These are phyloP conservation scores for Drosophila teissieri DNA, from an alignment of 1,140 invertebrate genomes.

Conservation along the genomic window DNA sequence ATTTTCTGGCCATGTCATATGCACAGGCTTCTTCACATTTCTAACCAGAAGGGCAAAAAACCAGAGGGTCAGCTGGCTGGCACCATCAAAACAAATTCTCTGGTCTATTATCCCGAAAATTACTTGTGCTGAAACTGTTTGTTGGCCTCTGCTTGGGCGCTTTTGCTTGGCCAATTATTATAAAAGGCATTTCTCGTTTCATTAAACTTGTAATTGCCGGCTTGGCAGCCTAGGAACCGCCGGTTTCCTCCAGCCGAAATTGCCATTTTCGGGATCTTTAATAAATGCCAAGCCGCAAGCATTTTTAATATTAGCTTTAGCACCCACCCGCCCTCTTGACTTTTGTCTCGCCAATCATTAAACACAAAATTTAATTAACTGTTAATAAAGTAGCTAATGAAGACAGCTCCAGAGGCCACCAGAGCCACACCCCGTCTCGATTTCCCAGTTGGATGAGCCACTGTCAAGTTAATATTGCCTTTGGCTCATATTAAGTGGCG, in stretches of 20 bases:
- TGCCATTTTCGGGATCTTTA: constrained; percentile 71
- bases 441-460: constrained; percentile 32
- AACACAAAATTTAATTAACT: constrained; percentile 82
- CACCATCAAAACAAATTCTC: constrained; percentile 27
- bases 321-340: constrained; percentile 15
- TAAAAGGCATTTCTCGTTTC: constrained; percentile 71
- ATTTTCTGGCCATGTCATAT: constrained; percentile 9
- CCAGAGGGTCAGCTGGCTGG: constrained; percentile 1
- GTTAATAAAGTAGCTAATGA: constrained; percentile 80
- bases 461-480: constrained; percentile 74
- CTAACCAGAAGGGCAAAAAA: not conserved
- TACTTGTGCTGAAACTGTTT: constrained; percentile 29
- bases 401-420: constrained; percentile 37
- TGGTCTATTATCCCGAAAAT: constrained; percentile 22
- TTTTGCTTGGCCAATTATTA: constrained; percentile 63
- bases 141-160: constrained; percentile 31
- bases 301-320: constrained; percentile 49
- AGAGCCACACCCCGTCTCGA: constrained; percentile 13
- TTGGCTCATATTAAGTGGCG: constrained; percentile 77
- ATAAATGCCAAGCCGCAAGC: constrained; percentile 74
- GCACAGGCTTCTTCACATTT: not conserved
- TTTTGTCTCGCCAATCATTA: constrained; percentile 64
- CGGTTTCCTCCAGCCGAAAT: constrained; percentile 17
- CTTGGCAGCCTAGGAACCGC: constrained; percentile 41
- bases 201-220: constrained; percentile 71